Evolutionary conservation across 2,113 vertebrate genomes (phyloP), one percentile per base, ranked within the genome.

Genomic region (Pelvicachromis taeniatus): DNA sequence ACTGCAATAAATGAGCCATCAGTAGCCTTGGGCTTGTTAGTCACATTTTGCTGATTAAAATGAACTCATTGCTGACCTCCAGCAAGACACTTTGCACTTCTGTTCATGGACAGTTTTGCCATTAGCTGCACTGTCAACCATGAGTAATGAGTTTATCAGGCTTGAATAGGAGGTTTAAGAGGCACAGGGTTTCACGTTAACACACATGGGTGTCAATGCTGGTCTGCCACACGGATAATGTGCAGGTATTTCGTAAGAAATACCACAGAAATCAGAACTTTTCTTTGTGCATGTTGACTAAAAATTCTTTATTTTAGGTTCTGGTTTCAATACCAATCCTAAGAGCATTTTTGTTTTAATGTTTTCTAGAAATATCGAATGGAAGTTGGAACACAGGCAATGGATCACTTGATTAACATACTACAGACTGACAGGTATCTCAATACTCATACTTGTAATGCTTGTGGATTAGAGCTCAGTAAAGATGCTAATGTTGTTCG

Each of bases 321-420:
- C 4, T 79, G 31, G 26, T 9, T 29, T 16, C 10, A 50, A 40
- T 23, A 38, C 9, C 52, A 0, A 19, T 35, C 4, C 56, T 23
- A 12, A n/a, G 26, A 59, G 9, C 4, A 35, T 13, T 38, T 9
- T 65, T 80, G n/a, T 1, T 68, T 35, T 19, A 59, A 16, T 80
- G 7, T 78, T 77, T 83, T 81, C 65, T 83, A 99, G 99, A 99
- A 99, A 94, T 99, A 99, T 88, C 97, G 98, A 1, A 21, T 98
- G 93, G 98, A 99, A 91, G 98, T 99, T 1, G 99, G 98, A 59
- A 97, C 97, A 2, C 98, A 99, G 89, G 97, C 98, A 0, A 98
- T 99, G 98, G 96, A 97, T 3, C 97, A 99, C 85, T 95, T 99
- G 89, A 95, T 99, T 87, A 97, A 93, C 10, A 97, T 99, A 26